Conservation (phyloP, 2,888 invertebrate genomes). For the Archips xylosteana region DNA sequence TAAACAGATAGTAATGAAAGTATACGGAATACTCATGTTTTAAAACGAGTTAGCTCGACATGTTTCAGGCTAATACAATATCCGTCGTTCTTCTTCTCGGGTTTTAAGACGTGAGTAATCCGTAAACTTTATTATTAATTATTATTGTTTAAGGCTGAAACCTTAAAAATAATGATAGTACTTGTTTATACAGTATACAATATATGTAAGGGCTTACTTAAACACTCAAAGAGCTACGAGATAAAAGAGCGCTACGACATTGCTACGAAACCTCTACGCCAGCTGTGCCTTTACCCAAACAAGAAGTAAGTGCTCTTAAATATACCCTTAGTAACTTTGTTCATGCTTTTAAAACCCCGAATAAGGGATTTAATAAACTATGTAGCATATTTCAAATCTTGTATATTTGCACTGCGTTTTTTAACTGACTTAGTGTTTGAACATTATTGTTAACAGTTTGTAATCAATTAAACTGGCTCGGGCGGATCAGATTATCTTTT, state of each 20-base stretch:
- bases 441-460: too few species aligned
- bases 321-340: not conserved
- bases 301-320: constrained; percentile 2
- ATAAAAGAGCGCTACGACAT: constrained; percentile 13
- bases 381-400: not conserved
- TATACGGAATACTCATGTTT: too few species aligned
- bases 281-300: constrained; percentile 3
- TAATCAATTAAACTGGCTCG: too few species aligned
- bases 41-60: too few species aligned
- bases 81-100: too few species aligned
- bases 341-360: not conserved
- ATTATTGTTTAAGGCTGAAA: not conserved
- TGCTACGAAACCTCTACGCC: constrained; percentile 29
- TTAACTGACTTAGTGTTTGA: too few species aligned
- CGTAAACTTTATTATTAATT: too few species aligned
- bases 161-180: not conserved
- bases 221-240: constrained; percentile 1
- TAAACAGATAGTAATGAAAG: too few species aligned
- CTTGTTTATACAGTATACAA: not conserved
- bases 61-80: too few species aligned
- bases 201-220: not conserved
- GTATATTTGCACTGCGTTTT: not conserved
- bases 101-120: too few species aligned
- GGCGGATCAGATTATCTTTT: too few species aligned
- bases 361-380: not conserved